Conservation (phyloP, 2,113 vertebrate genomes). For the Bostrychus sinensis region DNA sequence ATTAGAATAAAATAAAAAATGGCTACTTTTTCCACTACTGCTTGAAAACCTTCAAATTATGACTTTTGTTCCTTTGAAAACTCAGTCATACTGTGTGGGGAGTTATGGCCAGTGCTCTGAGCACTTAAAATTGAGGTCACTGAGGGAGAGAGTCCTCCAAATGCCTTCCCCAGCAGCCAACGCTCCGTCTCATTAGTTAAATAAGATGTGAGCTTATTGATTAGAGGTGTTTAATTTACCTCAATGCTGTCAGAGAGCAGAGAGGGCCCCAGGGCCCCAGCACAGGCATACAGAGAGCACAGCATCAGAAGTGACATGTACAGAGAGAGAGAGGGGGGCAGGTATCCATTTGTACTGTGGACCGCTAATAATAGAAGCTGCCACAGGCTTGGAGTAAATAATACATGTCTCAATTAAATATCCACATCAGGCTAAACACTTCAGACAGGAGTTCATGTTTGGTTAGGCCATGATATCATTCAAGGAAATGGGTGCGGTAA, state of each 20-base stretch:
- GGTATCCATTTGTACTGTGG: background rate
- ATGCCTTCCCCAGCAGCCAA: conserved; percentile 68
- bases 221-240: conserved; percentile 69
- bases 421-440: background rate
- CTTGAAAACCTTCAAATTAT: too few relatives aligned
- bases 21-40: too few relatives aligned
- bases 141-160: conserved; percentile 56
- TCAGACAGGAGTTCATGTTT: background rate
- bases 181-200: conserved; percentile 71
- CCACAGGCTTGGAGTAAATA: background rate
- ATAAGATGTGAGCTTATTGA: conserved; percentile 75
- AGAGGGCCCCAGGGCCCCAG: conserved; percentile 4
- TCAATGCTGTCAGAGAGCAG: conserved; percentile 42
- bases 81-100: too few relatives aligned
- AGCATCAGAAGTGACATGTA: background rate
- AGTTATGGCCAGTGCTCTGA: too few relatives aligned
- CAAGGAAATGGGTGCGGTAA: too few relatives aligned
- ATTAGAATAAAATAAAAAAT: too few relatives aligned
- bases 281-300: background rate
- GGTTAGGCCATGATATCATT: background rate
- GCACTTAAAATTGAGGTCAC: background rate
- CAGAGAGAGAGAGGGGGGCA: background rate
- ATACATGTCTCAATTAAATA: background rate
- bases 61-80: too few relatives aligned
- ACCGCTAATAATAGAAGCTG: background rate